These are phyloP conservation scores for Chaetogeoica ovagalla DNA, from an alignment of 2,888 invertebrate genomes.

Conservation along the genomic window DNA sequence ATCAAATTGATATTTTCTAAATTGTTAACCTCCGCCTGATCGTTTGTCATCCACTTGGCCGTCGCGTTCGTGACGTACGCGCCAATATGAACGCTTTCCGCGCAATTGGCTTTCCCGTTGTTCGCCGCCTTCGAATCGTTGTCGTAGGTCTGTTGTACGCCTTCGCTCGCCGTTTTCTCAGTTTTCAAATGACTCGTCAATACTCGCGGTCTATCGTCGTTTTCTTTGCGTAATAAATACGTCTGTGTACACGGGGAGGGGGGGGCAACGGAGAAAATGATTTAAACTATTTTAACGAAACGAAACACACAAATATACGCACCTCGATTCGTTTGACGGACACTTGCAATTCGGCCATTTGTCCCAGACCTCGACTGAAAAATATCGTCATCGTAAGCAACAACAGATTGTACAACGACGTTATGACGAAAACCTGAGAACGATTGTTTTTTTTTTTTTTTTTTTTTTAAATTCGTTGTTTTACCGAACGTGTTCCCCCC, in stretches of 20 bases:
- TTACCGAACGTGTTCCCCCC: too few relatives aligned
- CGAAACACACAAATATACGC: too few relatives aligned
- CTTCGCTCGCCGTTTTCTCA: too few relatives aligned
- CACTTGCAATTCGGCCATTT: background rate
- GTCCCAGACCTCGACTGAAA: background rate
- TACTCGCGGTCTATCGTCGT: too few relatives aligned
- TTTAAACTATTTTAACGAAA: too few relatives aligned
- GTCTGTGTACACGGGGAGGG: too few relatives aligned
- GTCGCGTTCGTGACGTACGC: conserved; percentile 60
- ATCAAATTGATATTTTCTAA: conserved; percentile 64
- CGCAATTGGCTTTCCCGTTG: too few relatives aligned
- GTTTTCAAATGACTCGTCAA: too few relatives aligned
- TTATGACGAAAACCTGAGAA: background rate
- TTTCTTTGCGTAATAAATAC: too few relatives aligned
- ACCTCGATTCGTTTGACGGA: background rate
- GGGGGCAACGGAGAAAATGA: background rate
- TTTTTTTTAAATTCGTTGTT: too few relatives aligned
- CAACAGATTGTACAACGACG: background rate
- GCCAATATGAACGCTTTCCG: conserved; percentile 58
- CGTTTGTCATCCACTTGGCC: conserved; percentile 63
- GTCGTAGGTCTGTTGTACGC: conserved; percentile 56
- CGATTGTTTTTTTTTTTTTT: too few relatives aligned
- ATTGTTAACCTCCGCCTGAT: conserved; percentile 62
- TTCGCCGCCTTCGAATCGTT: too few relatives aligned
- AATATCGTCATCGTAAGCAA: background rate